Conservation (phyloP, 1,140 invertebrate species). For the Parasteatoda tepidariorum region DNA sequence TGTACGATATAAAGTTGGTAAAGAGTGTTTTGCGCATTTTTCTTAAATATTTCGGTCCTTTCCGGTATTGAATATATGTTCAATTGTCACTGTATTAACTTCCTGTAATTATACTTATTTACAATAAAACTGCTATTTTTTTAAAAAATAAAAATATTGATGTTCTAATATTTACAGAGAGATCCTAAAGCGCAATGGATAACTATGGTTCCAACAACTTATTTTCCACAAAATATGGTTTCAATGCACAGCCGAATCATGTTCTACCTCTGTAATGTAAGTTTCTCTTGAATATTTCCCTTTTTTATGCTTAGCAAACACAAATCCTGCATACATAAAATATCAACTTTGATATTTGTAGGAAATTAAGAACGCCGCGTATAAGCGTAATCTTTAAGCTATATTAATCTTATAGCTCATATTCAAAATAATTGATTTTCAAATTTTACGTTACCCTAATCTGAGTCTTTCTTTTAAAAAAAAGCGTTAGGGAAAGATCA, state of each 20-base stretch:
- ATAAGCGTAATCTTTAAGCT: background rate
- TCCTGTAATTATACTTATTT: background rate
- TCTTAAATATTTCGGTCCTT: no score
- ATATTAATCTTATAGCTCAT: background rate
- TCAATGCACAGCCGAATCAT: background rate
- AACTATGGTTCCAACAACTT: background rate
- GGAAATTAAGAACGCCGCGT: background rate
- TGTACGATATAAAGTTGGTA: no score
- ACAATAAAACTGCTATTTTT: no score
- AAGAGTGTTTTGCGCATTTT: no score
- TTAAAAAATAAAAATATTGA: background rate
- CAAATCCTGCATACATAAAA: background rate
- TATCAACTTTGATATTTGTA: background rate
- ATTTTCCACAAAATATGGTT: background rate
- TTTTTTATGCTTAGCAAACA: background rate
- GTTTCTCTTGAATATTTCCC: background rate
- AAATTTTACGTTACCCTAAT: background rate
- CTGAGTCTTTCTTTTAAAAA: no score
- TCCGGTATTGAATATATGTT: no score
- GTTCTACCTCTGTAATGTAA: conserved; percentile 25
- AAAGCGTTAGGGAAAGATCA: no score
- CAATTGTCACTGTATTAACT: background rate
- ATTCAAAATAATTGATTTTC: background rate
- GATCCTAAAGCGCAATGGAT: background rate
- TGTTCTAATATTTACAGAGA: background rate